Percentiles rank a stretch among this genome's conserved stretches.
Conservation (phyloP, 2,888 invertebrate species). For the Apocheima hispidaria region DNA sequence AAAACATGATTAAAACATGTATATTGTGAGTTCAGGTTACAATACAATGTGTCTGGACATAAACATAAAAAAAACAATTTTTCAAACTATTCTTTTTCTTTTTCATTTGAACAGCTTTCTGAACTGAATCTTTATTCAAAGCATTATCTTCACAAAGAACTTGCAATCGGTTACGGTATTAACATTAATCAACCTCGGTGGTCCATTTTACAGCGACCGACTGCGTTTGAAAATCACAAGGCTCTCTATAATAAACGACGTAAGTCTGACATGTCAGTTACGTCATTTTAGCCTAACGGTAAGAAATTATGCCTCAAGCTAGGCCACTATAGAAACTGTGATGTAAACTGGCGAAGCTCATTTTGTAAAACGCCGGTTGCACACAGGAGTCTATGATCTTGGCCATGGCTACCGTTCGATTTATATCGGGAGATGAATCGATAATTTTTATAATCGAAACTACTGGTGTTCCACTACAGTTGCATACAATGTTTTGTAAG, state of each 20-base stretch:
- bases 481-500: not conserved
- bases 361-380: slow-evolving; percentile 61
- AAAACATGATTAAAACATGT: no score
- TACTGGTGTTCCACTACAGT: not conserved
- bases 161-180: slow-evolving; percentile 59
- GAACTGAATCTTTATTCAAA: slow-evolving; percentile 45
- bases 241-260: slow-evolving; percentile 12
- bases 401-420: slow-evolving; percentile 50
- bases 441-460: slow-evolving; percentile 31
- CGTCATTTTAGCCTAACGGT: slow-evolving; percentile 21
- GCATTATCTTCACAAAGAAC: slow-evolving; percentile 58
- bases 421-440: slow-evolving; percentile 52
- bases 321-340: slow-evolving; percentile 26
- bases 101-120: slow-evolving; percentile 33
- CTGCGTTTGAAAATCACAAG: slow-evolving; percentile 58
- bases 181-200: slow-evolving; percentile 65
- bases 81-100: no score
- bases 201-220: slow-evolving; percentile 59
- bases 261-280: slow-evolving; percentile 20
- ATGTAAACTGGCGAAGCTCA: slow-evolving; percentile 42
- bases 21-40: no score
- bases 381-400: slow-evolving; percentile 42
- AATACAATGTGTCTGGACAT: not conserved
- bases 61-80: not conserved
- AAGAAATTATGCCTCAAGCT: slow-evolving; percentile 54